These are phyloP conservation scores for Gymnobelideus leadbeateri DNA, from an alignment of 2,113 vertebrate genomes.

Conservation along the genomic window DNA sequence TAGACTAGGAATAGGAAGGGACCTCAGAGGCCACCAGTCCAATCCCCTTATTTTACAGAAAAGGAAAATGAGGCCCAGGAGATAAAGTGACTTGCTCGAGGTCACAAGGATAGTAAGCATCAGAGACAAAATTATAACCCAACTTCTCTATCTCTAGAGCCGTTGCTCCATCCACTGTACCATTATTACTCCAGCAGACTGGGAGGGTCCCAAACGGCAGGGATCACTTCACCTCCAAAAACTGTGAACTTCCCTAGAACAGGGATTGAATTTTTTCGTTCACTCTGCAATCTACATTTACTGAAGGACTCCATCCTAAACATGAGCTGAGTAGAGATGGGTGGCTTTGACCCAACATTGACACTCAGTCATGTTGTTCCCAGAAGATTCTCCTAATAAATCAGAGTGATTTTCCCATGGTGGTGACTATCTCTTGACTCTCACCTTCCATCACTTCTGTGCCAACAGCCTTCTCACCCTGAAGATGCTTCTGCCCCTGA, in stretches of 20 bases:
- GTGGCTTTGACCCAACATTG: neutral
- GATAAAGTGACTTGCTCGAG: neutral
- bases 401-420: neutral
- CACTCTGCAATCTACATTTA: neutral
- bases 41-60: neutral
- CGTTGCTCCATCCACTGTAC: neutral
- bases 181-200: neutral
- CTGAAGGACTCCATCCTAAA: neutral
- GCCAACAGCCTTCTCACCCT: neutral
- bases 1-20: too few species aligned
- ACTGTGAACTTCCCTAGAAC: too few species aligned
- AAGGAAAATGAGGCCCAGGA: neutral
- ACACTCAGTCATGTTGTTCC: neutral
- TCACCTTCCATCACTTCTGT: neutral
- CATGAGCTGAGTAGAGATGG: neutral
- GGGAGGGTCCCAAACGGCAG: neutral
- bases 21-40: neutral
- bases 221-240: too few species aligned
- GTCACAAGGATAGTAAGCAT: neutral
- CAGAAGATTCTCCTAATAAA: neutral
- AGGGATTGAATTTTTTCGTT: neutral
- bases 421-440: neutral
- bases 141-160: neutral
- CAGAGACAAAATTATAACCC: neutral
- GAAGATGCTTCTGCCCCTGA: neutral